Percentiles rank a stretch among this genome's conserved stretches.
These are phyloP conservation scores for Apodemia zela DNA, from an alignment of 2,888 invertebrate species.

Conservation along the genomic window DNA sequence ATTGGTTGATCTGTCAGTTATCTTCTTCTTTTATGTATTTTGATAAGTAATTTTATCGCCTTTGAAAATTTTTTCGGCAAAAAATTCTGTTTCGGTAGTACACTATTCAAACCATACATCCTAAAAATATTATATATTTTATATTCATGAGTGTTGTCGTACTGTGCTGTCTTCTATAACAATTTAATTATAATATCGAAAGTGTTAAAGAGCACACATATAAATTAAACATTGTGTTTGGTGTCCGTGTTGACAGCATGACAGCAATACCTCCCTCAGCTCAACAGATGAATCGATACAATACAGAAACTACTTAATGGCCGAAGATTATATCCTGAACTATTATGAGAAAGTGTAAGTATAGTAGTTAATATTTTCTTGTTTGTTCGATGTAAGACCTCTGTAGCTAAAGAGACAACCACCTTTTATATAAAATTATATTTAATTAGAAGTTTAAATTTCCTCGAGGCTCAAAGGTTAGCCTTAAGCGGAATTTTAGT, in stretches of 20 bases:
- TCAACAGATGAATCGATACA: constrained; percentile 46
- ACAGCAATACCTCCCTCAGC: constrained; percentile 44
- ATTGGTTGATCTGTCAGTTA: no score
- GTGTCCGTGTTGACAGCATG: constrained; percentile 73
- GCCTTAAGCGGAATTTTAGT: no score
- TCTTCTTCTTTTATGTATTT: no score
- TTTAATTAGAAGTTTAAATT: no score
- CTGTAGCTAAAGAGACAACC: no score
- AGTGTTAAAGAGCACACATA: constrained; percentile 40
- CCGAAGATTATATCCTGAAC: constrained; percentile 52
- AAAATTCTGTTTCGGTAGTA: no score
- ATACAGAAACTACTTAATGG: constrained; percentile 45
- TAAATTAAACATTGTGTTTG: constrained; percentile 43
- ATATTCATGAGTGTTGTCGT: constrained; percentile 11
- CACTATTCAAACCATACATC: no score
- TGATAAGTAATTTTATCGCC: no score
- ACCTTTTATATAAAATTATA: no score
- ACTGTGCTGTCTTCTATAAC: neutral
- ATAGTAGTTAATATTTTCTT: neutral
- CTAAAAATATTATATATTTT: neutral
- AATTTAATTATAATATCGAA: constrained; percentile 27
- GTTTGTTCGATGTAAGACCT: neutral
- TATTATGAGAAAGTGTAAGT: neutral
- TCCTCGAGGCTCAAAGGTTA: no score
- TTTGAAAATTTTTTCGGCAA: no score